Evolutionary conservation across 2,888 invertebrate species (phyloP), one percentile per base, ranked within the genome.

Genomic region (Nomada hirtipes): DNA sequence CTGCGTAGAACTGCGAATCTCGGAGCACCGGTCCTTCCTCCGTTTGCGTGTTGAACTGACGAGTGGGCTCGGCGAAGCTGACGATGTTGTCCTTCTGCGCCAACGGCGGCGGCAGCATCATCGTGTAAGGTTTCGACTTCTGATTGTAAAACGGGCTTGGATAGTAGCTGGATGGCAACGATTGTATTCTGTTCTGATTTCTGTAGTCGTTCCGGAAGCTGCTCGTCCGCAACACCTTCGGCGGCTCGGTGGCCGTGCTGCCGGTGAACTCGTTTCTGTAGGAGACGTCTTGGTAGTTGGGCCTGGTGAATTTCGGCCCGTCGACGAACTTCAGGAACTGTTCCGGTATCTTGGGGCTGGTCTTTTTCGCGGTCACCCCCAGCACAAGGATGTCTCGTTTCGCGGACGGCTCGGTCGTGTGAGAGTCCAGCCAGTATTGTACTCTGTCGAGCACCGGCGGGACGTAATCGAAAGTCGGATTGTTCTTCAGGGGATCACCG

Each of bases 391-490:
- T 96, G 93, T 97, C 97, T 2, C 96, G 95, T 91, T 96, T 96
- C 72, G 95, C 95, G 83, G 96, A 96, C 0, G 95, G 94, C 87
- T 96, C 95, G 79, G 95, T 92, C 1, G 94, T 94, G 85, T 95
- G 95, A 0, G 96, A 96, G 61, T 96, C 96, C 26, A 96, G 95
- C 97, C 97, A 97, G 91, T 97, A 97, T 88, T 97, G 97, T 3
- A 97, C 97, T 52, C 96, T 94, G 84, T 97, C 97, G 55, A 97
- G 93, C 2, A 97, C 96, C 0, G 97, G 97, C 0, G 97, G 97
- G 76, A 97, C 97, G 92, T 97, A 97, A 92, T 97, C 97, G 92
- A 96, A 97, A 0, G 97, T 97, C 11, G 97, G 97, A 91, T 97
- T 97, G 91, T 97, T 97, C 89, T 97, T 97, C 63, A 97, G 92